A percentile compares a stretch with the other conserved stretches of the same genome.
Evolutionary conservation across 2,797 vertebrate species (phyloP).

Genomic region (Holocentrus rufus): DNA sequence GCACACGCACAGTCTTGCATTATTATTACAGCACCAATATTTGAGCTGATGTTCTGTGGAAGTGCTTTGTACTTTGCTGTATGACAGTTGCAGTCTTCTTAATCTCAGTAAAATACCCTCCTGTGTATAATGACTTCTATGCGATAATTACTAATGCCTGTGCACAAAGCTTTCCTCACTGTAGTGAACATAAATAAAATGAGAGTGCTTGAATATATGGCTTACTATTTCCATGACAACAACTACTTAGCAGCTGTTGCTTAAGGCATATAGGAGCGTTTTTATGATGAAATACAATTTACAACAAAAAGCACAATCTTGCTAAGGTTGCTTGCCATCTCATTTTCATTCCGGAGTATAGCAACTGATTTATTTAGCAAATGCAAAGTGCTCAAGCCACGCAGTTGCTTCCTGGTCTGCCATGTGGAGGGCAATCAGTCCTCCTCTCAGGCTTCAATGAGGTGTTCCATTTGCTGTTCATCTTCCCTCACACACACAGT

Average conservation of each 20-base stretch:
- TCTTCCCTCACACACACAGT: conserved; percentile 29
- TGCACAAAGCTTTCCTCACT: not conserved
- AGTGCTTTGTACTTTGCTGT: not conserved
- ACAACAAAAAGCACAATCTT: not conserved
- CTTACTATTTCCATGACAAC: not conserved
- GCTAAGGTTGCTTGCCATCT: too few species aligned
- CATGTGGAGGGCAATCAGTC: conserved; percentile 49
- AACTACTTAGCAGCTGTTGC: not conserved
- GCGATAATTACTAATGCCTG: conserved; percentile 1
- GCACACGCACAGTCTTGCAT: not conserved
- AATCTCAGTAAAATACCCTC: conserved; percentile 1
- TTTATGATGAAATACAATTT: not conserved
- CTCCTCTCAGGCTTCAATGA: conserved; percentile 34
- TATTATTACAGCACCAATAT: conserved; percentile 20
- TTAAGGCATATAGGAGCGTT: not conserved
- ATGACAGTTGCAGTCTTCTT: not conserved
- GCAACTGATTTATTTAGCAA: not conserved
- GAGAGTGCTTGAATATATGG: not conserved
- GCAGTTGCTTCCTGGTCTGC: conserved; percentile 38
- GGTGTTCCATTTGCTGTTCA: conserved; percentile 40
- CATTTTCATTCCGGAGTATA: too few species aligned
- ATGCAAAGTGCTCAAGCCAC: conserved; percentile 30
- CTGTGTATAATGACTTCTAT: not conserved
- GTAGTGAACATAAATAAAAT: not conserved
- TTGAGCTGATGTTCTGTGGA: not conserved